These are phyloP conservation scores for Drosophila differens DNA, from an alignment of 2,888 invertebrate genomes.

Conservation along the genomic window DNA sequence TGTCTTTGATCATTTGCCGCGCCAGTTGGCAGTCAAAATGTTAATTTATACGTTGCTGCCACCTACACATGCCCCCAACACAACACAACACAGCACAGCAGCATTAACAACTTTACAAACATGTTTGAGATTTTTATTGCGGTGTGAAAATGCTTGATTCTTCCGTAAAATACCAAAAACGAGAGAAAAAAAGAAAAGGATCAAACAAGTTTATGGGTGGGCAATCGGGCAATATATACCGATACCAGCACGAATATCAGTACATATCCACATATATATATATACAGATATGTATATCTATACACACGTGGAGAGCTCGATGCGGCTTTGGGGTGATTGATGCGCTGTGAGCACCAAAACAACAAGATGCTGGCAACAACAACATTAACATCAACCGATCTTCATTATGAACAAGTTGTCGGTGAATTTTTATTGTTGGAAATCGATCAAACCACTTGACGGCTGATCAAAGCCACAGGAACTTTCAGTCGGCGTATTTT, in stretches of 20 bases:
- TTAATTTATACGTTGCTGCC: constrained; percentile 79
- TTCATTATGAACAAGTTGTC: constrained; percentile 70
- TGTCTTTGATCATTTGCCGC: constrained; percentile 80
- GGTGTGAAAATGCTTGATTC: constrained; percentile 76
- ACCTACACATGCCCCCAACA: constrained; percentile 49
- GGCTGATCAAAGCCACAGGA: constrained; percentile 74
- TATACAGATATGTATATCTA: background rate
- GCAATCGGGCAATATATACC: constrained; percentile 33
- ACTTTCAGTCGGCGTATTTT: constrained; percentile 61
- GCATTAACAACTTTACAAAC: constrained; percentile 81
- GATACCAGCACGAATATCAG: background rate
- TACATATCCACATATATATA: background rate
- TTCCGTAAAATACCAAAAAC: constrained; percentile 44
- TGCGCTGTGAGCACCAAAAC: constrained; percentile 62
- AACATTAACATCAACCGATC: constrained; percentile 45
- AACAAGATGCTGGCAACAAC: constrained; percentile 35
- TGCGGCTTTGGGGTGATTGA: constrained; percentile 70
- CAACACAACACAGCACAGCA: constrained; percentile 35
- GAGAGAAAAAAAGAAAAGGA: constrained; percentile 48
- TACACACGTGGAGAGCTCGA: constrained; percentile 9
- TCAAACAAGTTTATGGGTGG: constrained; percentile 81
- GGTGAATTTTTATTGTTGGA: constrained; percentile 73
- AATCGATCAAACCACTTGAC: constrained; percentile 79
- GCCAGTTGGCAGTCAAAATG: constrained; percentile 83
- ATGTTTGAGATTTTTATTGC: constrained; percentile 82